Evolutionary conservation across 2,888 invertebrate genomes (phyloP).

Genomic region (Poecilobothrus nobilitatus): DNA sequence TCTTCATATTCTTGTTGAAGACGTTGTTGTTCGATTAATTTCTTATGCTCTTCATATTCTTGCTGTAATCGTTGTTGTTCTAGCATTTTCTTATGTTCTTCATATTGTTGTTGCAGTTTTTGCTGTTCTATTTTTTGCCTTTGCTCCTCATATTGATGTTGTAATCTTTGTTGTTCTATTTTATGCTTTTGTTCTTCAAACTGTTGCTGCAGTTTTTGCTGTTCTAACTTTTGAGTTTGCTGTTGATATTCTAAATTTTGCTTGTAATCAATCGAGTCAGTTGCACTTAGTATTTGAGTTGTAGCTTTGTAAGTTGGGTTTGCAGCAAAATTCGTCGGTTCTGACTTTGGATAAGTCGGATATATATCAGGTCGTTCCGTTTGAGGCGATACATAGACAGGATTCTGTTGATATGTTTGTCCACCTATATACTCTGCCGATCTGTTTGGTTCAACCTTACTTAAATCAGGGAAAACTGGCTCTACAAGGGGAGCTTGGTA

Average conservation of each 20-base stretch:
- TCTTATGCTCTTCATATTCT: neutral
- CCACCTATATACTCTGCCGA: constrained; percentile 29
- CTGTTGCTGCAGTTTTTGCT: neutral
- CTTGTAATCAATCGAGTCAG: neutral
- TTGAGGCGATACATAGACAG: constrained; percentile 18
- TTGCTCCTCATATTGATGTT: neutral
- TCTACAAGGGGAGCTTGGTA: constrained; percentile 40
- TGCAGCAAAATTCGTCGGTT: neutral
- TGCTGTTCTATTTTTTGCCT: neutral
- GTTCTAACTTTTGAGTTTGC: neutral
- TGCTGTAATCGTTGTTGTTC: neutral
- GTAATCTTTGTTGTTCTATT: neutral
- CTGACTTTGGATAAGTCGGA: neutral
- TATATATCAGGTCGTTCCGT: neutral
- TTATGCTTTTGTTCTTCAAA: neutral
- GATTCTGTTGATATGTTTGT: constrained; percentile 20
- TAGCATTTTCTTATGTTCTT: neutral
- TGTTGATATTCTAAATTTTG: neutral
- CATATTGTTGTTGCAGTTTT: neutral
- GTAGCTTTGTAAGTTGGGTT: constrained; percentile 8
- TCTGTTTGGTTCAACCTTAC: constrained; percentile 33
- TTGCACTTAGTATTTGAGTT: neutral
- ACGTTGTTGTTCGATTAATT: neutral
- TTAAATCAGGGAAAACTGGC: constrained; percentile 37
- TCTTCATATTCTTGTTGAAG: neutral